Base-by-base conservation (phyloP, 2,797 vertebrate species). In the Chrysocyon brachyurus region DNA sequence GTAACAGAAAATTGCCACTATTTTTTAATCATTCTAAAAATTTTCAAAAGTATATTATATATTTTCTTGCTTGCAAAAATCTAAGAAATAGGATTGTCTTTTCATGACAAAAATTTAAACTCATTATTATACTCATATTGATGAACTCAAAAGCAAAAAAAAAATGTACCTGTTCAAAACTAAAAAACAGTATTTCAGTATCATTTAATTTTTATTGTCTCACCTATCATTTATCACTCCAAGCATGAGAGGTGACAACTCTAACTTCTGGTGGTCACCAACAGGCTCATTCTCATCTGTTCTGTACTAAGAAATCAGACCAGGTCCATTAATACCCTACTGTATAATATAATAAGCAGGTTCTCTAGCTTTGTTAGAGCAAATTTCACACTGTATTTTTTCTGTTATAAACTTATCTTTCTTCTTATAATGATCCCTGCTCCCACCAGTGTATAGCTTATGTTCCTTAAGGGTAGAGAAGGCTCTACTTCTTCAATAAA, bases 91-190 rank as follows among this genome's bases (percentile, higher is more conserved):
- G n/a, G 70, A 73, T 28, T 57, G 15, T 70, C 24, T 59, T 78
- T 83, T 88, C 36, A 57, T 49, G 46, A 92, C 9, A 78, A 94
- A 83, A 88, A n/a, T 40, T 91, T 91, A 72, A 88, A 82, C 79
- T 81, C 22, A 24, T 79, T 78, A 64, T 87, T 22, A 95, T 70
- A 49, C 28, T 95, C 59, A 75, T 66, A 64, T 40, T 61, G 31
- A 96, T 90, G 56, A 78, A 49, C n/a, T 84, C 70, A 63, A 52
- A 87, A 94, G 59, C 15, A 88, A 79, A 66, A 68, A 68, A 49
- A 75, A 57, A 63, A 63, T 26, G 70, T 19, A 73, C 56, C 40
- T 61, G n/a, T 4, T 96, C 19, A 85, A 83, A 92, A 83, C 54
- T 77, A 40, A 84, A 56, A 83, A 63, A 78, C 1, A 49, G n/a